A percentile compares a stretch with the other conserved stretches of the same genome.
phyloP scores from a whole-genome alignment of 2,113 vertebrate genomes.

The Spermophilus dauricus region DNA sequence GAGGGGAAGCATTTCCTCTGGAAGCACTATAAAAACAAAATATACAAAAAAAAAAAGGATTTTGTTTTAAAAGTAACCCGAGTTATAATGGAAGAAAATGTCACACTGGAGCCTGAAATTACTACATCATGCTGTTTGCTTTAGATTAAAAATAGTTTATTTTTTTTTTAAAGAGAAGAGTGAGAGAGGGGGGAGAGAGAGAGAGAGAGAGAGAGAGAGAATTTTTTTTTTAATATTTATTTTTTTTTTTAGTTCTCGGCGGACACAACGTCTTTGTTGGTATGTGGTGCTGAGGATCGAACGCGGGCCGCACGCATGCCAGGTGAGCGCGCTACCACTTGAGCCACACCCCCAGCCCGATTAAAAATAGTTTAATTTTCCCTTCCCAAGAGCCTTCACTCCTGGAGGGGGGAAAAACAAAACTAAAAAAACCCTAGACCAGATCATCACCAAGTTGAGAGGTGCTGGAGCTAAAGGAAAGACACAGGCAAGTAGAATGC shows the following conservation, averaged over 20 bases:
- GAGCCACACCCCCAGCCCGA: neutral
- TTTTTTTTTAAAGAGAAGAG: no score
- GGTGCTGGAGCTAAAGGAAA: neutral
- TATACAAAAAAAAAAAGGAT: constrained; percentile 44
- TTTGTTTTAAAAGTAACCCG: constrained; percentile 73
- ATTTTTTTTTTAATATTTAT: no score
- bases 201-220: no score
- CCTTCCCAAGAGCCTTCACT: constrained; percentile 84
- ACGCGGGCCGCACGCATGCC: no score
- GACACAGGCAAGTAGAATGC: neutral
- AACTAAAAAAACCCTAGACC: neutral
- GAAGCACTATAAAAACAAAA: constrained; percentile 69
- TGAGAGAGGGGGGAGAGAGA: no score
- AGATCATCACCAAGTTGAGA: neutral
- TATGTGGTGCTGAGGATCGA: no score
- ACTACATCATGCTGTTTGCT: constrained; percentile 83
- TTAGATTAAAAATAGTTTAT: constrained; percentile 87
- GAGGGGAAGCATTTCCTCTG: constrained; percentile 33
- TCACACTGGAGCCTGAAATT: constrained; percentile 80
- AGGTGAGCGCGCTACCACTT: no score
- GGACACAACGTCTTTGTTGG: no score
- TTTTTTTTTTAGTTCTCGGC: no score
- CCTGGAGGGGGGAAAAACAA: neutral
- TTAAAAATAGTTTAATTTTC: constrained; percentile 88
- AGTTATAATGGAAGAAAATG: constrained; percentile 81